Evolutionary conservation across 2,797 vertebrate species (phyloP).

Genomic region (Mus caroli): DNA sequence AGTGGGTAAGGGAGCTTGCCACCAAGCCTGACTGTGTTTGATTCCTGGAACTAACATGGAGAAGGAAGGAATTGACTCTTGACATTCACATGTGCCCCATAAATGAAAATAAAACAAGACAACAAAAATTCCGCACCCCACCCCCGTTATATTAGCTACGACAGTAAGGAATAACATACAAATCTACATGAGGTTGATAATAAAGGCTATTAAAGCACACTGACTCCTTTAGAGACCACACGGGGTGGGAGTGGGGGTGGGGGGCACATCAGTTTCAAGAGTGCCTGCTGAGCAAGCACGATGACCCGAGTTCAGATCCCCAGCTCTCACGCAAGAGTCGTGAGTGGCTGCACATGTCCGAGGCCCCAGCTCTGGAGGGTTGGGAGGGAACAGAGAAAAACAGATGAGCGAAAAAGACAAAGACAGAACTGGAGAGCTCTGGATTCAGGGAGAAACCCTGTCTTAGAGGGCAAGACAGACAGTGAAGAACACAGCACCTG

Average conservation of each 20-base stretch:
- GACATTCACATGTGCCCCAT: not conserved
- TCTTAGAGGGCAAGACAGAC: not conserved
- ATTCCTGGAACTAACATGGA: not conserved
- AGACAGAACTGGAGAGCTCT: not conserved
- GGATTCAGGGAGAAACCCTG: not conserved
- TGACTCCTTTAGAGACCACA: not conserved
- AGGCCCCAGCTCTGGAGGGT: too few relatives aligned
- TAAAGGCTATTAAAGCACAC: not conserved
- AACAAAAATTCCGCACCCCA: too few relatives aligned
- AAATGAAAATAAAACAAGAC: not conserved
- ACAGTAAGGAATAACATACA: not conserved
- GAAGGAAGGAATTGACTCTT: not conserved
- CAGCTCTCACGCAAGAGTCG: not conserved
- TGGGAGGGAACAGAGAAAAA: not conserved
- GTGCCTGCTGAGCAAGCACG: not conserved
- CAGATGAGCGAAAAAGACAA: not conserved
- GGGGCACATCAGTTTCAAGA: not conserved
- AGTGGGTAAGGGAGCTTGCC: not conserved
- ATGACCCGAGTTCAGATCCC: not conserved
- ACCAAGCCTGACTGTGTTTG: not conserved
- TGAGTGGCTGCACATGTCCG: not conserved
- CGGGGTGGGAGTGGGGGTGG: rapidly evolving
- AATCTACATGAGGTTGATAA: not conserved
- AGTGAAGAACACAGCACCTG: not conserved
- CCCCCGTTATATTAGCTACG: not conserved